These are phyloP conservation scores for Platyscapa corneri DNA, from an alignment of 1,140 invertebrate species.

Conservation along the genomic window DNA sequence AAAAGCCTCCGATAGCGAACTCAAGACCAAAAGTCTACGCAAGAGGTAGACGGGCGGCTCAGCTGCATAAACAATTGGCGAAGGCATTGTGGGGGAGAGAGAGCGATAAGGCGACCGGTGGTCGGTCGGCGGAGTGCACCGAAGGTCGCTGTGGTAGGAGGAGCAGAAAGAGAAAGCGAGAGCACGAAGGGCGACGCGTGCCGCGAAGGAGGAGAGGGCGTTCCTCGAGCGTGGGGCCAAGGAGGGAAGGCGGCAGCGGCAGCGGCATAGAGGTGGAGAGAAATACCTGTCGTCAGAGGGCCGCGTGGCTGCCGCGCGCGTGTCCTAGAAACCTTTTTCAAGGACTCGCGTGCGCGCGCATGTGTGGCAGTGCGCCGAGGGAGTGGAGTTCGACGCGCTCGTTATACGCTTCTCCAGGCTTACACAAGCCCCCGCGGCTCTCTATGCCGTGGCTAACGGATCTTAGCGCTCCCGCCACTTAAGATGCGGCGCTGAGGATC, in stretches of 20 bases:
- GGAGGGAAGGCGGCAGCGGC: not conserved
- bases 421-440: not conserved
- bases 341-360: too few relatives aligned
- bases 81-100: too few relatives aligned
- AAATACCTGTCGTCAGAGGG: conserved; percentile 40
- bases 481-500: too few relatives aligned
- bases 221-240: not conserved
- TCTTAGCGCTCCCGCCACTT: not conserved
- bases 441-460: not conserved
- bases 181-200: conserved; percentile 20
- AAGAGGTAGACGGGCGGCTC: not conserved
- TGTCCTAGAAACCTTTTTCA: conserved; percentile 49
- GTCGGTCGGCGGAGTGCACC: not conserved
- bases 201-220: conserved; percentile 11
- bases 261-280: not conserved
- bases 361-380: too few relatives aligned
- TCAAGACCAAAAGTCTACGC: too few relatives aligned
- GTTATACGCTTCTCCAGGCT: too few relatives aligned
- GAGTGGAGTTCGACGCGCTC: too few relatives aligned
- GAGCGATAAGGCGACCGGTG: not conserved
- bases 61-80: conserved; percentile 43
- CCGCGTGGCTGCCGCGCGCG: conserved; percentile 32
- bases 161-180: not conserved
- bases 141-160: not conserved
- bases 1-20: not conserved